Conservation (phyloP, 2,797 vertebrate genomes). For the Chelmon rostratus region DNA sequence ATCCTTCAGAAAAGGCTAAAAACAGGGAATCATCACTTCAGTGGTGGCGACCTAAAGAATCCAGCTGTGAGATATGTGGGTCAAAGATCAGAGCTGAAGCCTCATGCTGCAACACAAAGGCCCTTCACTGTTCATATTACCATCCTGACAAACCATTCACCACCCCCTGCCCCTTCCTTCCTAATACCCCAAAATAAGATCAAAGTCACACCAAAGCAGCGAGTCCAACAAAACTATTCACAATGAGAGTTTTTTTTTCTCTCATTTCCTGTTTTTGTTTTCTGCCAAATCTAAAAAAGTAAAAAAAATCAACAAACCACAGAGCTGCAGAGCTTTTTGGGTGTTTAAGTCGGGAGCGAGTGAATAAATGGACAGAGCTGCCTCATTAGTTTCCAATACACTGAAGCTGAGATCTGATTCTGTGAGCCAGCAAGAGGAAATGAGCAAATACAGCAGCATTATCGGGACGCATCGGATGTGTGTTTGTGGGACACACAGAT, state of each 20-base stretch:
- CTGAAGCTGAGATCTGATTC: conserved; percentile 56
- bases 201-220: conserved; percentile 57
- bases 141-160: conserved; percentile 50
- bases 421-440: conserved; percentile 58
- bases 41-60: conserved; percentile 10
- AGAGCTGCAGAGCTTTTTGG: conserved; percentile 28
- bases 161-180: conserved; percentile 64
- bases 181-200: conserved; percentile 69
- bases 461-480: conserved; percentile 24
- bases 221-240: conserved; percentile 43
- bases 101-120: conserved; percentile 81
- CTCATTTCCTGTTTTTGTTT: conserved; percentile 72
- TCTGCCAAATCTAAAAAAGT: conserved; percentile 27
- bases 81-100: conserved; percentile 87
- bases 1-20: not conserved
- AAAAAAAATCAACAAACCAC: conserved; percentile 18
- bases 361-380: conserved; percentile 40
- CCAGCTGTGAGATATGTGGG: conserved; percentile 85
- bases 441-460: conserved; percentile 48
- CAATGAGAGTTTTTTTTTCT: conserved; percentile 29
- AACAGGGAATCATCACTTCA: not conserved
- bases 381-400: conserved; percentile 69
- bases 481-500: conserved; percentile 33
- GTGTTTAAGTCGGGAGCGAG: conserved; percentile 5
- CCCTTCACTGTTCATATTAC: conserved; percentile 71